These are phyloP conservation scores for Drosophila ironensis DNA, from an alignment of 1,140 invertebrate species.

Conservation along the genomic window DNA sequence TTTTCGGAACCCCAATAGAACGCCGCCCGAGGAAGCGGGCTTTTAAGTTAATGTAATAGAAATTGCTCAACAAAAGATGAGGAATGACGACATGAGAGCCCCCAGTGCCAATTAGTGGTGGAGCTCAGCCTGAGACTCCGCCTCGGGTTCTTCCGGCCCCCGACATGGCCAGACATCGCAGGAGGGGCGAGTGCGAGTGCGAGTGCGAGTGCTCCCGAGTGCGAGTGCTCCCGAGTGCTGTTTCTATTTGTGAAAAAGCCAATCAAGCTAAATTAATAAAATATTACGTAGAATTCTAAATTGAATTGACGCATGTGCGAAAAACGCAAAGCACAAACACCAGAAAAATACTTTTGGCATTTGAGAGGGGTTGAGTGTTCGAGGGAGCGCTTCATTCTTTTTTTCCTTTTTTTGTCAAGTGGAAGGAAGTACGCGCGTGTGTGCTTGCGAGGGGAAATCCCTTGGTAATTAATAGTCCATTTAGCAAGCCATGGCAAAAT, in stretches of 20 bases:
- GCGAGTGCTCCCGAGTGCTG: conserved; percentile 14
- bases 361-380: neutral
- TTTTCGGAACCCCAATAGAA: too few relatives aligned
- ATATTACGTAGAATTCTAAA: conserved; percentile 77
- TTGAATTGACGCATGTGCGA: conserved; percentile 76
- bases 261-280: conserved; percentile 80
- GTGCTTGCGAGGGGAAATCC: conserved; percentile 16
- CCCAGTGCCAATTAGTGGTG: conserved; percentile 68
- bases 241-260: conserved; percentile 75
- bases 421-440: neutral
- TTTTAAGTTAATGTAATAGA: conserved; percentile 72
- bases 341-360: conserved; percentile 13
- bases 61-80: conserved; percentile 75
- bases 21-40: conserved; percentile 20
- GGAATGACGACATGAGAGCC: conserved; percentile 75
- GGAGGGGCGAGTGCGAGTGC: too few relatives aligned
- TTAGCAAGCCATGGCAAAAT: conserved; percentile 27
- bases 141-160: neutral
- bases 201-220: neutral
- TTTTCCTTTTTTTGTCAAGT: too few relatives aligned
- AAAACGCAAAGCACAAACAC: conserved; percentile 36
- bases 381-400: too few relatives aligned
- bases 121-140: neutral
- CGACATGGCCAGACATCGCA: too few relatives aligned
- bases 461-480: conserved; percentile 46